Evolutionary conservation across 2,888 invertebrate genomes (phyloP), one percentile per base, ranked within the genome.

Genomic region (Idaea aversata): DNA sequence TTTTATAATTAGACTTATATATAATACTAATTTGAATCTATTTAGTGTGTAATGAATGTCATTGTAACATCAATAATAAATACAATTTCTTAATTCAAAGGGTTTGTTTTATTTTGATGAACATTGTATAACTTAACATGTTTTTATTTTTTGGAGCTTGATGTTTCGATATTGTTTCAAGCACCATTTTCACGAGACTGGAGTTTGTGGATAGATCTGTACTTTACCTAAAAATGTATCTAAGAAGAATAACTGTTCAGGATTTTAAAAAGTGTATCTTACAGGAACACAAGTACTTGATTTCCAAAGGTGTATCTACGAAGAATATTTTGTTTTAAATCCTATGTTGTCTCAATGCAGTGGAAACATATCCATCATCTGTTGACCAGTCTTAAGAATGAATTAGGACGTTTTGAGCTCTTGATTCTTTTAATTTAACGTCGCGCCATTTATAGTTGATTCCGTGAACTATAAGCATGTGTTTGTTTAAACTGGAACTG

Each of bases 401-500:
- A 7, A 74, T 68, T 61, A 65, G 57, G 58, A 70, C 62, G 70
- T 77, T 81, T 0, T 71, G 67, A 61, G 70, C 73, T 70, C 63
- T 75, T 47, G 68, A 71, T 63, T 74, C 76, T 69, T 80, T 82
- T 64, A 72, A 72, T 69, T 78, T 86, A 57, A 78, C 76, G 68
- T 90, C 85, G 60, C 83, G 82, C 89, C 93, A 91, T 75, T 88
- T 90, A 71, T 86, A 91, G 38, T 85, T 78, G 15, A 91, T 77
- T 34, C 88, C 87, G 74, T 93, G 93, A 2, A 88, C 79, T 36
- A 82, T 84, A 57, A 82, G 83, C 88, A 93, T 90, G 70, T 93
- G 93, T 75, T 90, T 93, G 73, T 93, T 93, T 4, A 93, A 81
- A 70, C 91, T 91, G 25, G 89, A 83, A 67, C 92, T 92, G 65